phyloP scores from a whole-genome alignment of 2,888 invertebrate genomes.

The Drosophila phalerata region DNA sequence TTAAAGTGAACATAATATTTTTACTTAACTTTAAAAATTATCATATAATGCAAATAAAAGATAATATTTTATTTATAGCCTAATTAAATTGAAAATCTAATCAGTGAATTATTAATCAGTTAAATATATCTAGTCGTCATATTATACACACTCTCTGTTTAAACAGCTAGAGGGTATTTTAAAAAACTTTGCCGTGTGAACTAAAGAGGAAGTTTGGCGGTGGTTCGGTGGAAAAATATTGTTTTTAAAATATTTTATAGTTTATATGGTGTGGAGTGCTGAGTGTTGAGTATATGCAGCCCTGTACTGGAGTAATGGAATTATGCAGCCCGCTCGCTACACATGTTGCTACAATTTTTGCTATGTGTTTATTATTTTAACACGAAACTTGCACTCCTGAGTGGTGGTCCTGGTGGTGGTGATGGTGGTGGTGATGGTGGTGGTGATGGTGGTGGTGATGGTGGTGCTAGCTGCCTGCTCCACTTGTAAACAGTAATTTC shows the following conservation, averaged over 20 bases:
- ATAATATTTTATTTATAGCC: too few species aligned
- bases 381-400: slow-evolving; percentile 75
- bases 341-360: slow-evolving; percentile 74
- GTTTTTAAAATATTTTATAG: slow-evolving; percentile 74
- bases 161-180: slow-evolving; percentile 2
- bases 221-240: slow-evolving; percentile 64
- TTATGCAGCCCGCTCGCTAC: slow-evolving; percentile 59
- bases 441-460: slow-evolving; percentile 12
- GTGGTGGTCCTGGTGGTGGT: slow-evolving; percentile 8
- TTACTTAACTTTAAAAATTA: neutral
- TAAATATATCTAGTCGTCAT: neutral
- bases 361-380: slow-evolving; percentile 81
- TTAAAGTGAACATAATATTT: too few species aligned
- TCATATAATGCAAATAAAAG: neutral
- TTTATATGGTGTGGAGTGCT: slow-evolving; percentile 26
- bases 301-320: slow-evolving; percentile 68
- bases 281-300: slow-evolving; percentile 34
- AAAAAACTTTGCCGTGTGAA: slow-evolving; percentile 60
- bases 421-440: slow-evolving; percentile 17
- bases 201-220: slow-evolving; percentile 34
- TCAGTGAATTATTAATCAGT: neutral
- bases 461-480: slow-evolving; percentile 44
- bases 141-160: neutral
- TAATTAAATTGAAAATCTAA: too few species aligned
- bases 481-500: slow-evolving; percentile 81